A percentile compares a stretch with the other conserved stretches of the same genome.
Conservation (phyloP, 2,797 vertebrate species). For the Crocodylus rhombifer region DNA sequence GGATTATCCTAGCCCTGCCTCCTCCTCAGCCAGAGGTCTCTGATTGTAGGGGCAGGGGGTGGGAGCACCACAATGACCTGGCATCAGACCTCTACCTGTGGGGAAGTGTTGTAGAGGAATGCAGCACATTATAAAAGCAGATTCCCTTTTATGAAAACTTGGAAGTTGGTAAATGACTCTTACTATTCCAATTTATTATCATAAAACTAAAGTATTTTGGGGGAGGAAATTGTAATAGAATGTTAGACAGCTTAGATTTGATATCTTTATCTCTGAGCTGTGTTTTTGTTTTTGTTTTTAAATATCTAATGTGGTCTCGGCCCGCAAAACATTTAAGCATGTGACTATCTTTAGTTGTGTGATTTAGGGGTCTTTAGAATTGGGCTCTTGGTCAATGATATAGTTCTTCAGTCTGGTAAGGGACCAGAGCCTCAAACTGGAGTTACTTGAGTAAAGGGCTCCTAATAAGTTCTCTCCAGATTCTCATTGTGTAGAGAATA, state of each 20-base stretch:
- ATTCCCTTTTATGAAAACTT: background rate
- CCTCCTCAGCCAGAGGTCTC: too few species aligned
- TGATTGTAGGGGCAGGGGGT: too few species aligned
- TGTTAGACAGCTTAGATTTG: background rate
- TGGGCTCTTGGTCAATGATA: too few species aligned
- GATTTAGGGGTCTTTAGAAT: too few species aligned
- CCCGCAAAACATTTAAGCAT: background rate
- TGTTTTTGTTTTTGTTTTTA: background rate
- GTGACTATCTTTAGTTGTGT: background rate
- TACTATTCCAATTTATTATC: background rate
- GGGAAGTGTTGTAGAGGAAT: background rate
- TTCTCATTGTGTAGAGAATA: background rate
- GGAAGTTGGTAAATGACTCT: background rate
- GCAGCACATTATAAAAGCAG: background rate
- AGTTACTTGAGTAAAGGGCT: too few species aligned
- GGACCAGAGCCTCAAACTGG: too few species aligned
- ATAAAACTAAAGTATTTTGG: background rate
- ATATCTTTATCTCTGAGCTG: background rate
- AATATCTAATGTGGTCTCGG: background rate
- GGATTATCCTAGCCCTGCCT: too few species aligned
- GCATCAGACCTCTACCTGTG: background rate
- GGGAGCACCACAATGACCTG: too few species aligned
- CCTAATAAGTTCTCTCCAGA: too few species aligned
- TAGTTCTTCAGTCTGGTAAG: too few species aligned
- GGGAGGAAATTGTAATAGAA: background rate